Evolutionary conservation across 1,140 invertebrate species (phyloP), one percentile per base, ranked within the genome.

Genomic region (Zeugodacus cucurbitae): DNA sequence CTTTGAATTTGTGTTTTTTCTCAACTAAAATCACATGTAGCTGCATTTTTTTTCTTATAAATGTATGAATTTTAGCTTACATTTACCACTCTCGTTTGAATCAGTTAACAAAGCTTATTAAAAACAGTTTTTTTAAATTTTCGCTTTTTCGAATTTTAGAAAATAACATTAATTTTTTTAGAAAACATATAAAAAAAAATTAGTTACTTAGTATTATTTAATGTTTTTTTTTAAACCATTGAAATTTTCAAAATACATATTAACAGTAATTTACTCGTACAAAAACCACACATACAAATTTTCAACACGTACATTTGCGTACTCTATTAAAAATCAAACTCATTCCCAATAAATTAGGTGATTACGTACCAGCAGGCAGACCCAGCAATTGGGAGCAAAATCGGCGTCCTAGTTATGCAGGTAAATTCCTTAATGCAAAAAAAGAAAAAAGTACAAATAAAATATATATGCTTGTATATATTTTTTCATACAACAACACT

Each of bases 371-470:
- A 89, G 97, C 97, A 90, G 97, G 97, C 87, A 95, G 96, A 92
- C 97, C 97, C 59, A 97, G 96, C 90, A 97, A 97, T 94, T 97
- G 96, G 96, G 96, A 96, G 93, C 96, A 97, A 88, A 94, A 95
- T 89, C 95, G 96, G 90, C 94, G 96, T 92, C 94, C 94, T n/a
- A 96, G 96, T 90, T 97, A 96, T 93, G 97, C 97, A 64, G 97
- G 97, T 78, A 92, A 88, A 90, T 89, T 88, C 22, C 58, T 7
- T 7, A 2, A 62, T 11, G 22, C 58, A 62, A 67, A 67, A 29
- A 67, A 29, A 34, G 26, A 32, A 67, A 22, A 37, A 48, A 48
- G 74, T 48, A 82, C 37, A 82, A 62, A 58, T 59, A 37, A 59
- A 58, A 48, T 62, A 37, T 59, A 48, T 10, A 22, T 87, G 11